Percentiles rank a stretch among this genome's conserved stretches.
These are phyloP conservation scores for Cynoglossus semilaevis DNA, from an alignment of 2,113 vertebrate species.

Conservation along the genomic window DNA sequence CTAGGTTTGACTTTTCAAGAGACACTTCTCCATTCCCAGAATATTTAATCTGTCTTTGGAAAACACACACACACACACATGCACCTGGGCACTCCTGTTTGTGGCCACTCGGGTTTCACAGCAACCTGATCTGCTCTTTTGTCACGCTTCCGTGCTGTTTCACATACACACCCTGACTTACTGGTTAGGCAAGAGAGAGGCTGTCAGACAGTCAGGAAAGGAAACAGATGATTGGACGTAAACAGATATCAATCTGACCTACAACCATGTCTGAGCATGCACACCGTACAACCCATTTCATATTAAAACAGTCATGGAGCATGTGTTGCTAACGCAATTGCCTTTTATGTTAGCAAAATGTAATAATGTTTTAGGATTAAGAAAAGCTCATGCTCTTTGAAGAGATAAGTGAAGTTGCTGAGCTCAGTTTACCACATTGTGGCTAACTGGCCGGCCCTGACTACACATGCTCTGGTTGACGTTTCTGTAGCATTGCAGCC, in stretches of 20 bases:
- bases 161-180: slow-evolving; percentile 35
- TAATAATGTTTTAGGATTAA: no score
- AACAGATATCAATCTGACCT: slow-evolving; percentile 1
- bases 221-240: slow-evolving; percentile 3
- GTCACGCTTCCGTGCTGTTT: slow-evolving; percentile 28
- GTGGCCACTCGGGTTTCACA: slow-evolving; percentile 50
- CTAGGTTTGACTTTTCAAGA: not conserved
- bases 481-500: not conserved
- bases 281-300: not conserved
- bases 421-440: not conserved
- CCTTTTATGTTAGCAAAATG: no score
- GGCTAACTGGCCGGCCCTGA: not conserved
- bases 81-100: slow-evolving; percentile 20
- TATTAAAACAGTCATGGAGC: no score
- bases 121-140: slow-evolving; percentile 56
- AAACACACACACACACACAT: slow-evolving; percentile 18
- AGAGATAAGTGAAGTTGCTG: not conserved
- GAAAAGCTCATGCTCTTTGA: not conserved
- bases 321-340: no score
- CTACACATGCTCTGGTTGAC: not conserved
- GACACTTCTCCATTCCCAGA: not conserved
- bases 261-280: not conserved
- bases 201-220: not conserved
- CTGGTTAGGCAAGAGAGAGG: slow-evolving; percentile 43
- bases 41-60: not conserved